Percentiles rank a stretch among this genome's conserved stretches.
Evolutionary conservation across 2,797 vertebrate genomes (phyloP).

Genomic region (Melanotaenia parkinsoni): DNA sequence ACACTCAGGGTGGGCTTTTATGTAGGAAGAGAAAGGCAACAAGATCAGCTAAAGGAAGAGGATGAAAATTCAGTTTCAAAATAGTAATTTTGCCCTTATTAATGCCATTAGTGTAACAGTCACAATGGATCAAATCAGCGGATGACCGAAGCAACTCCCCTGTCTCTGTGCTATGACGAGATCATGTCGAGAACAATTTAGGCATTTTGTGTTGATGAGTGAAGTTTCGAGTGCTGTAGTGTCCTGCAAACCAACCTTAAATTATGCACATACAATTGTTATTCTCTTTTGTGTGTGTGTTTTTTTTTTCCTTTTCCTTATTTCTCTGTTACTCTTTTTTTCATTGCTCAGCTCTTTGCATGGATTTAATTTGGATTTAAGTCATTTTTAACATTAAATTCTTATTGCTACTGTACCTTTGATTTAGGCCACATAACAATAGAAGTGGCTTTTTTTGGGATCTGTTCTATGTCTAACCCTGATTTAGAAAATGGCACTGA

Average conservation of each 20-base stretch:
- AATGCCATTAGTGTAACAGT: slow-evolving; percentile 89
- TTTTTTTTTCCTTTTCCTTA: slow-evolving; percentile 7
- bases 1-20: slow-evolving; percentile 18
- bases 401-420: slow-evolving; percentile 4
- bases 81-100: slow-evolving; percentile 88
- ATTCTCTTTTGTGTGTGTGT: slow-evolving; percentile 1
- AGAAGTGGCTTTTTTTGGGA: slow-evolving; percentile 54
- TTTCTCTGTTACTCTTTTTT: not conserved
- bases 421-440: slow-evolving; percentile 39
- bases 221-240: slow-evolving; percentile 74
- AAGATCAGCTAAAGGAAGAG: slow-evolving; percentile 70
- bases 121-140: slow-evolving; percentile 86
- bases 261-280: slow-evolving; percentile 45
- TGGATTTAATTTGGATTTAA: slow-evolving; percentile 11
- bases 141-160: slow-evolving; percentile 83
- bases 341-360: not conserved
- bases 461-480: slow-evolving; percentile 63
- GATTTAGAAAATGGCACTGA: slow-evolving; percentile 61
- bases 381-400: slow-evolving; percentile 14
- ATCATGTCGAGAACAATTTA: slow-evolving; percentile 83
- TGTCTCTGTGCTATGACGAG: slow-evolving; percentile 80
- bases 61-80: slow-evolving; percentile 81
- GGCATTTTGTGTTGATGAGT: slow-evolving; percentile 81
- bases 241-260: slow-evolving; percentile 56
- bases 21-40: slow-evolving; percentile 54